Evolutionary conservation across 2,113 vertebrate species (phyloP).

Genomic region (Tetraodon nigroviridis): DNA sequence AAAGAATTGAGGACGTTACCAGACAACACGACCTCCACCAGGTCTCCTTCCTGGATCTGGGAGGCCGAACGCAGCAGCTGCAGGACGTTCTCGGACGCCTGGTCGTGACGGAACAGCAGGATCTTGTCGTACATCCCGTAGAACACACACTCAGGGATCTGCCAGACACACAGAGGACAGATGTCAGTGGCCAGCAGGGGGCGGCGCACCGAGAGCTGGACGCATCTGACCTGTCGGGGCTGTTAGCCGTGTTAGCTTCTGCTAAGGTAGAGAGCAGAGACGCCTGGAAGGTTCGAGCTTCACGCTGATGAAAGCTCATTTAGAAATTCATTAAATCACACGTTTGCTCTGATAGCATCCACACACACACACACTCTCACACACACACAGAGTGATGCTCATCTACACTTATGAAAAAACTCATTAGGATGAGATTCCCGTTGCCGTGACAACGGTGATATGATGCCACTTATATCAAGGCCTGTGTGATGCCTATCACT

Average conservation of each 20-base stretch:
- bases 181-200: not conserved
- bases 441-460: slow-evolving; percentile 24
- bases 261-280: too few species aligned
- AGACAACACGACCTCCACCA: slow-evolving; percentile 67
- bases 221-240: too few species aligned
- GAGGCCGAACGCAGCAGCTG: slow-evolving; percentile 63
- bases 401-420: not conserved
- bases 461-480: slow-evolving; percentile 6
- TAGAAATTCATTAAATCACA: too few species aligned
- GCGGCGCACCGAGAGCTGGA: not conserved
- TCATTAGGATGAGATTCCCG: slow-evolving; percentile 4
- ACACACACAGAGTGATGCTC: not conserved
- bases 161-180: not conserved
- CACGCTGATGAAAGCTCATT: too few species aligned
- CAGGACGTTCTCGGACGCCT: slow-evolving; percentile 53
- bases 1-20: slow-evolving; percentile 25
- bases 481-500: not conserved
- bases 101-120: slow-evolving; percentile 65
- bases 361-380: not conserved
- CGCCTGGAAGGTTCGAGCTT: too few species aligned
- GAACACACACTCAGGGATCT: slow-evolving; percentile 67
- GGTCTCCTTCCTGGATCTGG: slow-evolving; percentile 68
- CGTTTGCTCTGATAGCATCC: not conserved
- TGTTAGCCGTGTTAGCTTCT: too few species aligned
- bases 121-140: slow-evolving; percentile 70